Evolutionary conservation across 2,797 vertebrate species (phyloP).

Genomic region (Ceryle rudis): DNA sequence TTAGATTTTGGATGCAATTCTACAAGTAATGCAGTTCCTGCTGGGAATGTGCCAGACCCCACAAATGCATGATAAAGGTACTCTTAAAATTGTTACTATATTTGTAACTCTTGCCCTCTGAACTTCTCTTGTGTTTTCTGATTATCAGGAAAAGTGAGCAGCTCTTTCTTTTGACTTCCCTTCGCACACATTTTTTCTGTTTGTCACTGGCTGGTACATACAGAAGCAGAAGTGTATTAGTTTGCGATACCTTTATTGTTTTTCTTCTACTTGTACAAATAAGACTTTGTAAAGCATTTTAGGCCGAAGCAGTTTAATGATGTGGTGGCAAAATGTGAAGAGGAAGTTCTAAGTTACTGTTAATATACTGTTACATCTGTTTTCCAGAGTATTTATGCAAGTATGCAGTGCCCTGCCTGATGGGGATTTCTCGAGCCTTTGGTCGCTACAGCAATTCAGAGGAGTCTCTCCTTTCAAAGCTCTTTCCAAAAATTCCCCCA

Average conservation of each 20-base stretch:
- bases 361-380: neutral
- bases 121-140: neutral
- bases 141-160: neutral
- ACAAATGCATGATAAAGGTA: slow-evolving; percentile 93
- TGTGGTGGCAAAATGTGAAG: neutral
- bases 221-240: neutral
- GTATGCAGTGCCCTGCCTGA: slow-evolving; percentile 90
- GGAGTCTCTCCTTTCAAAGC: slow-evolving; percentile 93
- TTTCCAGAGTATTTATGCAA: slow-evolving; percentile 91
- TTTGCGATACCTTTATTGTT: neutral
- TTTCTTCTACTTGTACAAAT: neutral
- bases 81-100: neutral
- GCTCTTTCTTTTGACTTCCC: neutral
- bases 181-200: neutral
- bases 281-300: neutral
- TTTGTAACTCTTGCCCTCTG: neutral
- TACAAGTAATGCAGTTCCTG: slow-evolving; percentile 91
- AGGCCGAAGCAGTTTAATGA: neutral
- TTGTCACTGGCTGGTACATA: neutral
- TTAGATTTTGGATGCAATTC: slow-evolving; percentile 90
- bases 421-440: slow-evolving; percentile 93
- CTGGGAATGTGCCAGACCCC: slow-evolving; percentile 89
- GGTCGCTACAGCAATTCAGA: slow-evolving; percentile 95
- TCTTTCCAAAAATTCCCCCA: slow-evolving; percentile 87
- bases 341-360: neutral